These are phyloP conservation scores for Notoglanidium macrostoma DNA, from an alignment of 2,797 vertebrate genomes.

Conservation along the genomic window DNA sequence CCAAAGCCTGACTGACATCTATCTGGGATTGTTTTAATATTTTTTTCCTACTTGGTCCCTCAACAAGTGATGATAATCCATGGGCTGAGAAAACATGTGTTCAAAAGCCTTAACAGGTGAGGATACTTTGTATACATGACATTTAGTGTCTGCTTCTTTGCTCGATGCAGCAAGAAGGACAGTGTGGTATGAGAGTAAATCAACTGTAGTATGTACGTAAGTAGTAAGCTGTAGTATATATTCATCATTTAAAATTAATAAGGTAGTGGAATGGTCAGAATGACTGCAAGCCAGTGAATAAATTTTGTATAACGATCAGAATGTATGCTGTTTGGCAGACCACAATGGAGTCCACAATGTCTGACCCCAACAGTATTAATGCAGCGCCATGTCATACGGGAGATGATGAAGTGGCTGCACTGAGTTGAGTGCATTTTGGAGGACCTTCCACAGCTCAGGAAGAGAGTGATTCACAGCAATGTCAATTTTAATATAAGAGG, in stretches of 20 bases:
- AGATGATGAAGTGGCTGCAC: slow-evolving; percentile 36
- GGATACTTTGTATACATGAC: neutral
- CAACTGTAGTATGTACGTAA: neutral
- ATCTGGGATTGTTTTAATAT: neutral
- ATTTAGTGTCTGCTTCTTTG: neutral
- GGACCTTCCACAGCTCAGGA: slow-evolving; percentile 10
- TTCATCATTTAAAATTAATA: slow-evolving; percentile 1
- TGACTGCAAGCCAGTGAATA: neutral
- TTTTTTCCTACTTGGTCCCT: neutral
- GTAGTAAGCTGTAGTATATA: neutral
- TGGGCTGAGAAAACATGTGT: neutral
- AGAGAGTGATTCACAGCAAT: slow-evolving; percentile 34
- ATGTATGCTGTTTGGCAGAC: slow-evolving; percentile 28
- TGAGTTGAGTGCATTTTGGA: slow-evolving; percentile 30
- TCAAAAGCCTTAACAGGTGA: neutral
- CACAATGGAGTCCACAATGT: slow-evolving; percentile 12
- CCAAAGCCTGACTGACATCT: neutral
- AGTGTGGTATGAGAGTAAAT: neutral
- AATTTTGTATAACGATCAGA: neutral
- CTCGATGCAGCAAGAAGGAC: neutral
- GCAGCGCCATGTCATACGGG: neutral
- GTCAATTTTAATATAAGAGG: slow-evolving; percentile 34
- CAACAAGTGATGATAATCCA: neutral
- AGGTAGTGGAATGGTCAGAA: neutral
- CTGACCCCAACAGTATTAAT: slow-evolving; percentile 28